phyloP scores from a whole-genome alignment of 2,888 invertebrate genomes.

The Rosalia funebris region DNA sequence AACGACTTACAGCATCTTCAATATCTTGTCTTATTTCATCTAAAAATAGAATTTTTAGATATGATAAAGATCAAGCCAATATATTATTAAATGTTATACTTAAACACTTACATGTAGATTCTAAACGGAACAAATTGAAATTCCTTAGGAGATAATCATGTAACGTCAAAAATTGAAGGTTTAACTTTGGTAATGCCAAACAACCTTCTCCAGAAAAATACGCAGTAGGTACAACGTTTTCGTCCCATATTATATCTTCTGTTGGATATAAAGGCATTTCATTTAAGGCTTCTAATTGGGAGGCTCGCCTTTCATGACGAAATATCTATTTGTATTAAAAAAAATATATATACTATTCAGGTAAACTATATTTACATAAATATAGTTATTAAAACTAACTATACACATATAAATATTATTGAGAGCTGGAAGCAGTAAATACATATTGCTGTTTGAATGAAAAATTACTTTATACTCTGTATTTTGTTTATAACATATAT shows the following conservation, averaged over 20 bases:
- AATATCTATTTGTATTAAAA: conserved; percentile 9
- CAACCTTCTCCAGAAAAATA: conserved; percentile 97
- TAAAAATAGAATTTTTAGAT: conserved; percentile 74
- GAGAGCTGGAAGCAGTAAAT: too few relatives aligned
- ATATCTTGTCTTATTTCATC: conserved; percentile 99
- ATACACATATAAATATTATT: too few relatives aligned
- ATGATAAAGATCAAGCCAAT: not conserved
- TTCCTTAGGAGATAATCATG: conserved; percentile 98
- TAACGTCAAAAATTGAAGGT: conserved; percentile 96
- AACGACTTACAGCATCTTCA: conserved; percentile 93
- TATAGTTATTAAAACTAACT: not conserved
- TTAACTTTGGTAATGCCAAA: conserved; percentile 95
- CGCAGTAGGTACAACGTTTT: conserved; percentile 97
- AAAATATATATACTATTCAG: conserved; percentile 21
- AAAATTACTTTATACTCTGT: too few relatives aligned
- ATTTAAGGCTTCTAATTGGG: conserved; percentile 94
- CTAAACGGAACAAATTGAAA: conserved; percentile 95
- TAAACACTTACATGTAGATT: conserved; percentile 88
- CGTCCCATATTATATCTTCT: conserved; percentile 98
- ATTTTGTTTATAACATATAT: too few relatives aligned
- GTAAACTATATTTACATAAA: too few relatives aligned
- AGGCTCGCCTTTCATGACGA: conserved; percentile 84
- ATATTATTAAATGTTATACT: conserved; percentile 12
- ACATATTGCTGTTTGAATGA: too few relatives aligned
- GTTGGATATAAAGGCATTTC: conserved; percentile 99